Evolutionary conservation across 2,797 vertebrate genomes (phyloP).

Genomic region (Leptodactylus fallax): DNA sequence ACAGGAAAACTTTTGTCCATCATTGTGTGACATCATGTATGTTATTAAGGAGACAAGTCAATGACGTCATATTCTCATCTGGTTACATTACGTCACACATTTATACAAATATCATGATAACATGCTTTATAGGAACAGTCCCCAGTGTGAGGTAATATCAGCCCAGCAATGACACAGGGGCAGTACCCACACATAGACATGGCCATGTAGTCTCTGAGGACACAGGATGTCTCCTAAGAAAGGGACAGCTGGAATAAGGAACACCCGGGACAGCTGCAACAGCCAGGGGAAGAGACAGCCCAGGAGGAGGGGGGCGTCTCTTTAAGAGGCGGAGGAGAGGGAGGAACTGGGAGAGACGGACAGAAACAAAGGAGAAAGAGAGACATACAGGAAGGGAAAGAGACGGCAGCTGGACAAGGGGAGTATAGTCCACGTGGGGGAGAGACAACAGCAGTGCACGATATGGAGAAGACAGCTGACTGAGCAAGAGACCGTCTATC

Average conservation of each 20-base stretch:
- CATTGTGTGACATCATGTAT: too few species aligned
- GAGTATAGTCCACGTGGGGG: slow-evolving; percentile 20
- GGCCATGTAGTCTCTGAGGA: too few species aligned
- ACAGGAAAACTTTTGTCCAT: too few species aligned
- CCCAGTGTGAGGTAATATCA: too few species aligned
- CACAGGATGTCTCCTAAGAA: background rate
- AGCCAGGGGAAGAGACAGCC: slow-evolving; percentile 19
- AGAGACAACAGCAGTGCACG: background rate
- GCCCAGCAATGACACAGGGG: too few species aligned
- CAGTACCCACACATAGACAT: too few species aligned
- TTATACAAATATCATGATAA: too few species aligned
- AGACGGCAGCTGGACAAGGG: slow-evolving; percentile 28
- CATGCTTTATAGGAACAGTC: too few species aligned
- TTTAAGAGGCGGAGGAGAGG: slow-evolving; percentile 53
- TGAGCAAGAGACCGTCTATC: background rate
- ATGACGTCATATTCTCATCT: too few species aligned
- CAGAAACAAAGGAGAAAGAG: slow-evolving; percentile 38
- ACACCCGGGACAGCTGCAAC: slow-evolving; percentile 48
- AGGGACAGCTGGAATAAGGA: slow-evolving; percentile 27
- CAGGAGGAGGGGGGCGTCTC: slow-evolving; percentile 18
- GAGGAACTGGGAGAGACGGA: slow-evolving; percentile 43
- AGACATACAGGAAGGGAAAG: slow-evolving; percentile 51
- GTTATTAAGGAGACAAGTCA: too few species aligned
- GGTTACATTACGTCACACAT: too few species aligned
- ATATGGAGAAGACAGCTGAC: slow-evolving; percentile 21